These are phyloP conservation scores for Rhyacichthys aspro DNA, from an alignment of 2,797 vertebrate genomes.

Conservation along the genomic window DNA sequence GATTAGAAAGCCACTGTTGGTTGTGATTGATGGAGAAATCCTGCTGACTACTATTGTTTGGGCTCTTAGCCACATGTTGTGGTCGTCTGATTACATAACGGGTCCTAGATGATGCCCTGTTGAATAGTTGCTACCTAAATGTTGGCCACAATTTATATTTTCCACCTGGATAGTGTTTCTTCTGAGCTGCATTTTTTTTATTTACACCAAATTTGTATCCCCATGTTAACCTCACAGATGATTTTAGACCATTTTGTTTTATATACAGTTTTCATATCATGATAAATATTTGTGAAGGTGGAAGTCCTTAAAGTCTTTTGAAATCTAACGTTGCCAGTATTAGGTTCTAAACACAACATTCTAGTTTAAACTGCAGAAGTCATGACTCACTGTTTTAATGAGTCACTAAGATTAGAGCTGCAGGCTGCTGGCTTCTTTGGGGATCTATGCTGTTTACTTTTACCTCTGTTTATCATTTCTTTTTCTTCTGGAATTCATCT, in stretches of 20 bases:
- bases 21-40: slow-evolving; percentile 30
- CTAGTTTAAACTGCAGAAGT: slow-evolving; percentile 22
- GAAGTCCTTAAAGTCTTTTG: slow-evolving; percentile 49
- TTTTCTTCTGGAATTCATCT: slow-evolving; percentile 64
- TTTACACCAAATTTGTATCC: slow-evolving; percentile 16
- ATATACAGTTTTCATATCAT: slow-evolving; percentile 18
- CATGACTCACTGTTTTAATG: slow-evolving; percentile 57
- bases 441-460: slow-evolving; percentile 61
- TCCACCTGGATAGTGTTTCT: slow-evolving; percentile 20
- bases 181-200: slow-evolving; percentile 12
- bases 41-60: slow-evolving; percentile 27
- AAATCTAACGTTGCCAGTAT: slow-evolving; percentile 53
- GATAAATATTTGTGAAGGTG: slow-evolving; percentile 59
- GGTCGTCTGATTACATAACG: slow-evolving; percentile 27
- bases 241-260: slow-evolving; percentile 26
- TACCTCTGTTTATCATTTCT: slow-evolving; percentile 60
- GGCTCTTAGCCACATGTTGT: slow-evolving; percentile 14
- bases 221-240: neutral
- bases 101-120: neutral
- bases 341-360: slow-evolving; percentile 54
- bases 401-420: slow-evolving; percentile 50
- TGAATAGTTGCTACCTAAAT: slow-evolving; percentile 9
- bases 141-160: slow-evolving; percentile 27
- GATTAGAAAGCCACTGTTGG: slow-evolving; percentile 37
- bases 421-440: slow-evolving; percentile 48